A percentile compares a stretch with the other conserved stretches of the same genome.
Conservation (phyloP, 92 coral and sea anemone genomes). For the Porites cylindrica region DNA sequence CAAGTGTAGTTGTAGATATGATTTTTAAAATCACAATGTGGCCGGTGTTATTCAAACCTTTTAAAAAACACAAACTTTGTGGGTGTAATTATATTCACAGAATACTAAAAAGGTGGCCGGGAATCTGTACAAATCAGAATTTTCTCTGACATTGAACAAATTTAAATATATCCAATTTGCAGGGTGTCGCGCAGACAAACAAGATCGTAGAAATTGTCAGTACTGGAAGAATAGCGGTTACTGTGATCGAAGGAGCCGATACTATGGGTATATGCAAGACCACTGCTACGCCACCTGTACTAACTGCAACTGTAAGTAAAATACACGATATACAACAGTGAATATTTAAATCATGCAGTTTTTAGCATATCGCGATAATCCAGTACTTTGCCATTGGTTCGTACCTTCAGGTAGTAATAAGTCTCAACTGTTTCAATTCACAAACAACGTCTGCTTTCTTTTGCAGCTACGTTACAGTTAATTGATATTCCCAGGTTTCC, state of each 20-base stretch:
- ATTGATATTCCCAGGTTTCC: not conserved
- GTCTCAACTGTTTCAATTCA: not conserved
- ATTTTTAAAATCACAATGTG: no score
- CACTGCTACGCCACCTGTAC: slow-evolving; percentile 11
- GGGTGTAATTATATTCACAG: no score
- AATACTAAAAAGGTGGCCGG: no score
- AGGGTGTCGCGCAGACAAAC: not conserved
- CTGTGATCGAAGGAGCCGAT: not conserved
- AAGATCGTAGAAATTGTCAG: not conserved
- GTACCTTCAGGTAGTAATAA: not conserved
- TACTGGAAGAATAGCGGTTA: not conserved
- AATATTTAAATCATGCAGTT: no score
- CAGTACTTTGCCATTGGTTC: not conserved
- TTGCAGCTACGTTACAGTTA: not conserved
- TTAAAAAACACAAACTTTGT: no score
- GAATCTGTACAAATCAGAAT: no score
- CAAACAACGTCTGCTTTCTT: not conserved
- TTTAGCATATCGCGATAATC: not conserved
- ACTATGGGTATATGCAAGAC: not conserved
- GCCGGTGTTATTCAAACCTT: no score
- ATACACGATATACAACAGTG: not conserved
- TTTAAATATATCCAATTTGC: slow-evolving; percentile 3
- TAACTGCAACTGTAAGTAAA: not conserved
- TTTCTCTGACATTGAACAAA: not conserved
- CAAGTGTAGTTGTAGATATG: no score